These are phyloP conservation scores for Clangula hyemalis DNA, from an alignment of 2,797 vertebrate species.

Conservation along the genomic window DNA sequence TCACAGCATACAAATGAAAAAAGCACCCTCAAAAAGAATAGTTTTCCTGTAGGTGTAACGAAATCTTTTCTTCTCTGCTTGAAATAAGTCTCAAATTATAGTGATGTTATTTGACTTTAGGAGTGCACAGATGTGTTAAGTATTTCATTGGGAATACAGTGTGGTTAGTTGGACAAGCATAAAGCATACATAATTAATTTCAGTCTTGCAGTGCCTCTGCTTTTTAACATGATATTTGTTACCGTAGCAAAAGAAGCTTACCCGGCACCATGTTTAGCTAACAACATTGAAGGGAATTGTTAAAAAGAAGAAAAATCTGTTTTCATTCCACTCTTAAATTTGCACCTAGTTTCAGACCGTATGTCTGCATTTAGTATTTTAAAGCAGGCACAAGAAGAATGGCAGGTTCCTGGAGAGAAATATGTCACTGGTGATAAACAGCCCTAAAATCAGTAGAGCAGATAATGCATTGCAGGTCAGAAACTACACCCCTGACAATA, in stretches of 20 bases:
- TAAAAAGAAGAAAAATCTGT: conserved; percentile 10
- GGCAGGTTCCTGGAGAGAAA: conserved; percentile 62
- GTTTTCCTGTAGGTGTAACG: conserved; percentile 31
- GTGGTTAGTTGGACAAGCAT: conserved; percentile 56
- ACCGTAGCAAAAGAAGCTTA: conserved; percentile 25
- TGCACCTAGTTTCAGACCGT: conserved; percentile 17
- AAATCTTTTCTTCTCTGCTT: background rate
- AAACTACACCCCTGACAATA: conserved; percentile 68
- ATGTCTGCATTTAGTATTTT: conserved; percentile 51
- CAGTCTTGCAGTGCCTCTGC: conserved; percentile 13
- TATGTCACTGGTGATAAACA: conserved; percentile 70
- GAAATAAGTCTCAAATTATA: conserved; percentile 29
- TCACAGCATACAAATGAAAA: conserved; percentile 19
- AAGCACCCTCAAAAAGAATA: background rate
- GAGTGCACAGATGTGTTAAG: conserved; percentile 46
- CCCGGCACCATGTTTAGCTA: conserved; percentile 20
- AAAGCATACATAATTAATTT: conserved; percentile 60
- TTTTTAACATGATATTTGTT: conserved; percentile 34
- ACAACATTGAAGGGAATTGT: conserved; percentile 6
- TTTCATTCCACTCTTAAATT: conserved; percentile 46
- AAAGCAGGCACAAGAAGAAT: conserved; percentile 61
- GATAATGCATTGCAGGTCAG: conserved; percentile 73
- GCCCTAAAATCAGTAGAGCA: conserved; percentile 66
- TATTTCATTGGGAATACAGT: conserved; percentile 45
- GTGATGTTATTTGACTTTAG: conserved; percentile 33